Evolutionary conservation across 2,113 vertebrate genomes (phyloP).

Genomic region (Euleptes europaea): DNA sequence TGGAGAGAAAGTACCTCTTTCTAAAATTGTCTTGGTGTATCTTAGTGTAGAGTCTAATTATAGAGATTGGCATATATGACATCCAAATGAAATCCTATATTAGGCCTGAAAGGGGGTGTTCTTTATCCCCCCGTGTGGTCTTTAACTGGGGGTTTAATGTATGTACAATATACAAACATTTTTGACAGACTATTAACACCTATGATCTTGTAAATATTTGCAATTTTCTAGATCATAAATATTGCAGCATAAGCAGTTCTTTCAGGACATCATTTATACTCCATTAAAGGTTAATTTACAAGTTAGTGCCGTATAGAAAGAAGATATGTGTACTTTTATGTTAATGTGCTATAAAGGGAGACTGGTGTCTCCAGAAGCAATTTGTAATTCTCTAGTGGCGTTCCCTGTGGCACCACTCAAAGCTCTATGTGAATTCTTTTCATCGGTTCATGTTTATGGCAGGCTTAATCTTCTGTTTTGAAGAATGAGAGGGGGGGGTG

Average conservation of each 20-base stretch:
- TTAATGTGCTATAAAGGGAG: constrained; percentile 77
- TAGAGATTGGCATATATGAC: constrained; percentile 77
- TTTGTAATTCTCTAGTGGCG: constrained; percentile 79
- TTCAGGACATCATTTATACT: constrained; percentile 84
- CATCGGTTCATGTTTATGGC: constrained; percentile 81
- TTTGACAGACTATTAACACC: constrained; percentile 88
- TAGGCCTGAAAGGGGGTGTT: constrained; percentile 79
- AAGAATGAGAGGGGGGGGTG: constrained; percentile 28
- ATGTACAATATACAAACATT: constrained; percentile 88
- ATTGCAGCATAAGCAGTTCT: constrained; percentile 84
- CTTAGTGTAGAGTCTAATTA: constrained; percentile 71
- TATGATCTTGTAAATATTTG: constrained; percentile 90
- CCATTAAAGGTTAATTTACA: constrained; percentile 87
- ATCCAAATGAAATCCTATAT: constrained; percentile 82
- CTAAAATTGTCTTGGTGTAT: constrained; percentile 64
- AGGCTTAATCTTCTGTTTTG: constrained; percentile 81
- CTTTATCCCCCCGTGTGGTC: constrained; percentile 81
- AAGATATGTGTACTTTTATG: constrained; percentile 82
- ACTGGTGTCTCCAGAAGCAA: constrained; percentile 79
- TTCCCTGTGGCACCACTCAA: constrained; percentile 78
- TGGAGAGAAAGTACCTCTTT: constrained; percentile 53
- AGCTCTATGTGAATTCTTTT: constrained; percentile 78
- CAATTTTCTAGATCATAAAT: constrained; percentile 87
- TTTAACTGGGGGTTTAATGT: constrained; percentile 80
- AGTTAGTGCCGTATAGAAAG: constrained; percentile 85